Conservation (phyloP, 1,140 invertebrate species). For the Wiebesia pumilae region DNA sequence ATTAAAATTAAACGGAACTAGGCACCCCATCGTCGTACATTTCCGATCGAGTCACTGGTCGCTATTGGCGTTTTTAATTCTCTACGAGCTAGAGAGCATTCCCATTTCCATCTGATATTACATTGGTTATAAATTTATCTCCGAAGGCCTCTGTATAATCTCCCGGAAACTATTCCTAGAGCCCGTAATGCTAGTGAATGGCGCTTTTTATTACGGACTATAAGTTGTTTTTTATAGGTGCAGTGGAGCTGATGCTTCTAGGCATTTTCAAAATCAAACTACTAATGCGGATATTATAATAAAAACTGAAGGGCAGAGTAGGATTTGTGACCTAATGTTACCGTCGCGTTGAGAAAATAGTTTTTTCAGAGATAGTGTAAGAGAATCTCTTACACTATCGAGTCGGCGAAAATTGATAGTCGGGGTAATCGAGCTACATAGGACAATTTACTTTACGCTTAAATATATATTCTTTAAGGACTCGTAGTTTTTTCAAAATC, state of each 20-base stretch:
- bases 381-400: background rate
- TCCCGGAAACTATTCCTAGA: background rate
- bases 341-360: background rate
- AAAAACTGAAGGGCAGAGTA: background rate
- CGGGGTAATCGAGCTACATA: background rate
- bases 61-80: background rate
- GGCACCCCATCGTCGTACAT: background rate
- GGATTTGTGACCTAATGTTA: background rate
- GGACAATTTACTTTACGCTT: background rate
- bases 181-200: background rate
- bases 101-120: background rate
- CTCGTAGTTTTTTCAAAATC: background rate
- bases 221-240: conserved; percentile 17
- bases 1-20: too few relatives aligned
- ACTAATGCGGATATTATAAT: conserved; percentile 13
- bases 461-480: background rate
- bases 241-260: background rate
- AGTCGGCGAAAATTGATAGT: background rate
- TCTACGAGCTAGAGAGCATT: background rate
- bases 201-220: conserved; percentile 14
- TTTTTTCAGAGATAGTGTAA: background rate
- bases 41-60: background rate
- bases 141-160: background rate
- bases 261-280: conserved; percentile 27
- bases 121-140: background rate